Percentiles rank a stretch among this genome's conserved stretches.
These are phyloP conservation scores for Hapalemur alaotrensis DNA, from an alignment of 2,797 vertebrate genomes.

Conservation along the genomic window DNA sequence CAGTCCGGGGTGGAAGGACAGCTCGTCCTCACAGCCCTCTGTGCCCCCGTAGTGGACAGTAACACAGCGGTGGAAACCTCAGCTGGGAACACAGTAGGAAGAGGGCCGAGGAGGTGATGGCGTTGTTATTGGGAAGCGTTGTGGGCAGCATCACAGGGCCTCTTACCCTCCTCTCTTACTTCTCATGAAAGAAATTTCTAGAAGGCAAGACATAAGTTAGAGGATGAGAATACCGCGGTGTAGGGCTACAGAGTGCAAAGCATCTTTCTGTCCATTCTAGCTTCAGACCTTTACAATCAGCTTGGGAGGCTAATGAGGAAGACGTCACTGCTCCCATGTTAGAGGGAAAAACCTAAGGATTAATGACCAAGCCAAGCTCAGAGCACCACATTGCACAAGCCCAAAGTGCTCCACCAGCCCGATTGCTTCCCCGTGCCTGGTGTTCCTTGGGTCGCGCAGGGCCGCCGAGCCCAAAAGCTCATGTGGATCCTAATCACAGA, in stretches of 20 bases:
- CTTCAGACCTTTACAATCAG: background rate
- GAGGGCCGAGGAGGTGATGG: rapidly evolving
- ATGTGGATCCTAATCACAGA: rapidly evolving
- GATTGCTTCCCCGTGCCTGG: rapidly evolving
- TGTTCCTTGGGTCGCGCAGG: background rate
- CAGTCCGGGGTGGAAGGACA: background rate
- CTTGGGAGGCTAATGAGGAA: background rate
- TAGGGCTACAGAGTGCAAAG: background rate
- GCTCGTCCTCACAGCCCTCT: background rate
- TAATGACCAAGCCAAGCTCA: background rate
- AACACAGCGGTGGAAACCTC: background rate
- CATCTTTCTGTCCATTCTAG: background rate
- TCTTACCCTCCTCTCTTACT: background rate
- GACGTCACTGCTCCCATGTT: rapidly evolving
- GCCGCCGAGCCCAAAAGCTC: background rate
- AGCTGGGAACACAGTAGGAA: background rate
- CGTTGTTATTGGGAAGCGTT: rapidly evolving
- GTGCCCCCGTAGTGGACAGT: rapidly evolving
- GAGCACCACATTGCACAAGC: background rate
- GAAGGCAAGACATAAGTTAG: background rate
- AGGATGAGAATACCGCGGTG: rapidly evolving
- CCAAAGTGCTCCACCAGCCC: background rate
- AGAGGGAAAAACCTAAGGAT: background rate
- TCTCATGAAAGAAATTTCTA: background rate
- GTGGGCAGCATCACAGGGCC: rapidly evolving